A percentile compares a stretch with the other conserved stretches of the same genome.
phyloP scores from a whole-genome alignment of 2,113 vertebrate genomes.

The Willisornis vidua region DNA sequence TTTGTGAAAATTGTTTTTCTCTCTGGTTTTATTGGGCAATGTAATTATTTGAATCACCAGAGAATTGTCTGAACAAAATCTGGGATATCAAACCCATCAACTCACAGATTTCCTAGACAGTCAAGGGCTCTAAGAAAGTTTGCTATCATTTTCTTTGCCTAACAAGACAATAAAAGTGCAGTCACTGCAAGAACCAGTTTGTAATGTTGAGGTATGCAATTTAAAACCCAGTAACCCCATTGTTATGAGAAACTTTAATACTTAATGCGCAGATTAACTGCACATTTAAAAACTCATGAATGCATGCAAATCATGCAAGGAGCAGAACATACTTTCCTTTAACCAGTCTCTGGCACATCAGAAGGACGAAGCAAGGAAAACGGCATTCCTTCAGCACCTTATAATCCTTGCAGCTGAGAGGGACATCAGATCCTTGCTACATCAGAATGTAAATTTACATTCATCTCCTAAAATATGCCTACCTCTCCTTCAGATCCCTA shows the following conservation, averaged over 20 bases:
- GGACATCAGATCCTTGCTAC: not conserved
- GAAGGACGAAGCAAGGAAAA: not conserved
- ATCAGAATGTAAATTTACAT: not conserved
- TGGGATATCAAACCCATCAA: not conserved
- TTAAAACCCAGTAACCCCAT: not conserved
- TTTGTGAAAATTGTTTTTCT: conserved; percentile 52
- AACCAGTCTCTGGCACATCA: not conserved
- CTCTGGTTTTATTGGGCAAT: conserved; percentile 36
- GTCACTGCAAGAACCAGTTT: not conserved
- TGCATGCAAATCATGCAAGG: not conserved
- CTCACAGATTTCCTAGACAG: conserved; percentile 19
- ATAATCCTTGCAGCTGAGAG: not conserved
- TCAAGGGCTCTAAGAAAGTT: not conserved
- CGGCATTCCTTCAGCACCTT: not conserved
- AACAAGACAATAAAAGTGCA: conserved; percentile 27
- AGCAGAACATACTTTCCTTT: not conserved
- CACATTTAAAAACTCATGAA: not conserved
- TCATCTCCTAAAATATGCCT: not conserved
- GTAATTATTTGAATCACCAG: conserved; percentile 56
- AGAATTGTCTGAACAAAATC: conserved; percentile 3
- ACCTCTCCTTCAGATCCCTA: not conserved
- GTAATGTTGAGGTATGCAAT: not conserved
- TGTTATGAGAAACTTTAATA: not conserved
- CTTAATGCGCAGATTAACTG: conserved; percentile 9
- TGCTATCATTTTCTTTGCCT: conserved; percentile 4